Evolutionary conservation across 2,113 vertebrate species (phyloP).

Genomic region (Oceanites oceanicus): DNA sequence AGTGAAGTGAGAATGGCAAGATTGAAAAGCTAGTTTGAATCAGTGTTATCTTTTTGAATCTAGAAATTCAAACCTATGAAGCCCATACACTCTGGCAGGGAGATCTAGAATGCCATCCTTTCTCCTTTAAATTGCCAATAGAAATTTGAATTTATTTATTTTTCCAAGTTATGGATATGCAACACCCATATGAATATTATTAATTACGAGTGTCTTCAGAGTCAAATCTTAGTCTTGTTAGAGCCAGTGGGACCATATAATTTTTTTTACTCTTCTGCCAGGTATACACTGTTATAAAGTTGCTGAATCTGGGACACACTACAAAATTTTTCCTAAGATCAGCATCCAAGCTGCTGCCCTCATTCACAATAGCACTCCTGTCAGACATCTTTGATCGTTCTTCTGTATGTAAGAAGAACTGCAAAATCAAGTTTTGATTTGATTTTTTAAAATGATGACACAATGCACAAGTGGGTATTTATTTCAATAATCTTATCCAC

Average conservation of each 20-base stretch:
- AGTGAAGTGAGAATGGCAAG: not conserved
- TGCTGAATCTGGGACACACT: not conserved
- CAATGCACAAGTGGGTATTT: not conserved
- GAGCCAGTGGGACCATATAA: not conserved
- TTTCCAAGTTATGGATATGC: not conserved
- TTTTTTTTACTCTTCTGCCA: not conserved
- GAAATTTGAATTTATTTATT: not conserved
- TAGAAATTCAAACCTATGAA: not conserved
- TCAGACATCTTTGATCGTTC: not conserved
- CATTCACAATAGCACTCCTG: not conserved
- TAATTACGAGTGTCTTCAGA: not conserved
- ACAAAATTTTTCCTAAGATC: not conserved
- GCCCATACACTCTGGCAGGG: accelerated
- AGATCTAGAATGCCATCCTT: not conserved
- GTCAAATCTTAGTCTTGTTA: not conserved
- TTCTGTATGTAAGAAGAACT: not conserved
- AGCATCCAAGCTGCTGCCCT: not conserved
- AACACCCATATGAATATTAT: not conserved
- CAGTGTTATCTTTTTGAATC: not conserved
- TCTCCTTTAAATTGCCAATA: not conserved
- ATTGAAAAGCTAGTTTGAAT: not conserved
- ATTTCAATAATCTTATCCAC: not conserved
- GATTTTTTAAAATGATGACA: not conserved
- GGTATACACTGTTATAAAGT: not conserved
- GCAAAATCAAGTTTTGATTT: not conserved